Conservation (phyloP, 37 sponge, comb jelly and placozoan genomes). For the Beroe forskalii region DNA sequence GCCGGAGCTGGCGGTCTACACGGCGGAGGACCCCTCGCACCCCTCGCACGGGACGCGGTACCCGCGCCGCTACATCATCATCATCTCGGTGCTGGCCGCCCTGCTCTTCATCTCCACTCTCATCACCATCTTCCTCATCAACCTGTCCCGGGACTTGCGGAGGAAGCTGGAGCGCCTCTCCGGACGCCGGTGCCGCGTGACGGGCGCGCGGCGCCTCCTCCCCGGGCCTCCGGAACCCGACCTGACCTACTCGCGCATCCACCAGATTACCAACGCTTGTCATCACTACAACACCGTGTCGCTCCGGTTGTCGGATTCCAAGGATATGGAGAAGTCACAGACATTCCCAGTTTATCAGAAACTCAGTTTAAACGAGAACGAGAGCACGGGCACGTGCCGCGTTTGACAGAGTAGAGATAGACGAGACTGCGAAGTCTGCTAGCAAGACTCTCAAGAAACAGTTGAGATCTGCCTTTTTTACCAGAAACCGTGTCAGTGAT, state of each 20-base stretch:
- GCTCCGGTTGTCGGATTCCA: slow-evolving; percentile 42
- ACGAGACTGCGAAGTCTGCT: no score
- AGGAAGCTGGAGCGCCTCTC: not conserved
- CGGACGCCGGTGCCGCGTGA: not conserved
- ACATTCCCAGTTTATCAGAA: slow-evolving; percentile 45
- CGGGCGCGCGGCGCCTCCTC: not conserved
- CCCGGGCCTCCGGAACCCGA: not conserved
- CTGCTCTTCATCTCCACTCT: slow-evolving; percentile 19
- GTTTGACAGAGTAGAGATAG: not conserved
- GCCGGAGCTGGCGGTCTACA: not conserved
- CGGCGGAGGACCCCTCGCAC: not conserved
- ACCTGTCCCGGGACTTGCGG: slow-evolving; percentile 12
- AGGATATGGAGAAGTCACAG: slow-evolving; percentile 33
- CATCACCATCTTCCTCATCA: not conserved
- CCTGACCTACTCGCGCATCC: not conserved
- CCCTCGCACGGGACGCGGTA: not conserved
- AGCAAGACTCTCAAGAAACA: no score
- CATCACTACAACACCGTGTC: slow-evolving; percentile 58
- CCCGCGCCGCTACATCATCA: not conserved
- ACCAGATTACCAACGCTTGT: slow-evolving; percentile 44
- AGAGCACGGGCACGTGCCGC: not conserved
- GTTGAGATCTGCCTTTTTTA: no score
- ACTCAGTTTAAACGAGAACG: not conserved
- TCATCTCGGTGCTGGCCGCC: not conserved
- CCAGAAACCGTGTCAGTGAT: no score